A percentile compares a stretch with the other conserved stretches of the same genome.
phyloP scores from a whole-genome alignment of 30 jellyfish, hydroid and myxozoan genomes.

The Aurelia sp. region DNA sequence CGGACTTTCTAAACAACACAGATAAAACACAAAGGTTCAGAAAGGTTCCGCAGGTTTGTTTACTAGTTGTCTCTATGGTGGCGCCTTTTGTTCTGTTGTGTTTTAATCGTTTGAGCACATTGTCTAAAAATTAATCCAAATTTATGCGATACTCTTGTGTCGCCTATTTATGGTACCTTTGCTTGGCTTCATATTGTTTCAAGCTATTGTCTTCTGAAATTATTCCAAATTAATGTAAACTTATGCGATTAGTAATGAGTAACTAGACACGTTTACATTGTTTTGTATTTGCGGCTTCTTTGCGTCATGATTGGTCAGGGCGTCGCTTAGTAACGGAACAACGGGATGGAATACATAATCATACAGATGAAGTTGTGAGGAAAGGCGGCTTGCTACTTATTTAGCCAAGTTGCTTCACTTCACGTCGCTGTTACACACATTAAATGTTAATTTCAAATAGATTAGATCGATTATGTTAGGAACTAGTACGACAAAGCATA shows the following conservation, averaged over 20 bases:
- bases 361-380: constrained; percentile 20
- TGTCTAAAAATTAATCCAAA: neutral
- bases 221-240: constrained; percentile 26
- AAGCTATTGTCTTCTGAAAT: neutral
- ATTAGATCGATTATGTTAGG: constrained; percentile 82
- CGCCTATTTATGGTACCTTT: neutral
- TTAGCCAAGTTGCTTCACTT: constrained; percentile 31
- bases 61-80: neutral
- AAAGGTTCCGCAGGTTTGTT: no score
- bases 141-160: constrained; percentile 1
- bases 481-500: constrained; percentile 75
- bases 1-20: no score
- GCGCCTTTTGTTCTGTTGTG: constrained; percentile 3
- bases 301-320: constrained; percentile 85
- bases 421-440: constrained; percentile 9
- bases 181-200: neutral
- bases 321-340: constrained; percentile 81
- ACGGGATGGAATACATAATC: constrained; percentile 70
- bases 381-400: constrained; percentile 50
- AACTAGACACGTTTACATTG: constrained; percentile 76
- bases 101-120: neutral
- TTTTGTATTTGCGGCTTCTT: constrained; percentile 69
- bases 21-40: no score
- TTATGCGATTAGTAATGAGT: constrained; percentile 26
- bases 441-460: constrained; percentile 18